These are phyloP conservation scores for Bombylius discolor DNA, from an alignment of 2,888 invertebrate species.

Conservation along the genomic window DNA sequence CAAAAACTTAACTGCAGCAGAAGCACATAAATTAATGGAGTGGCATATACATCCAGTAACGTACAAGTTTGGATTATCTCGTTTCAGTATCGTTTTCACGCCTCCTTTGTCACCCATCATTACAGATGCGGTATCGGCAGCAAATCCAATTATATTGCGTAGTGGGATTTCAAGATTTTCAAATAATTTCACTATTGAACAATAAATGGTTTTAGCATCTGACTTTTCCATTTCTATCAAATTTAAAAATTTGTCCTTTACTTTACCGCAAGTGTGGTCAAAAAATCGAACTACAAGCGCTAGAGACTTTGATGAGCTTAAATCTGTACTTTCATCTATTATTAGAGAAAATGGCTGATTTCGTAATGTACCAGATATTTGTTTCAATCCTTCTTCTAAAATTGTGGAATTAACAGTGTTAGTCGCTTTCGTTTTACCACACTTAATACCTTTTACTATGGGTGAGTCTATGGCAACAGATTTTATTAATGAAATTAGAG, in stretches of 20 bases:
- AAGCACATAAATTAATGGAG: too few relatives aligned
- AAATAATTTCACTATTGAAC: background rate
- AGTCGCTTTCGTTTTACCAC: background rate
- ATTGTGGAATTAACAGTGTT: background rate
- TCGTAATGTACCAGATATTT: background rate
- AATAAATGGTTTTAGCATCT: constrained; percentile 4
- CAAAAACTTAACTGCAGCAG: too few relatives aligned
- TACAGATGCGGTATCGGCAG: constrained; percentile 5
- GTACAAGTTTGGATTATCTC: constrained; percentile 16
- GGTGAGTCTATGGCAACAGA: background rate
- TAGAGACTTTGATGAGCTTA: constrained; percentile 4
- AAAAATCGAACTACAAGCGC: constrained; percentile 8
- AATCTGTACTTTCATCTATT: constrained; percentile 8
- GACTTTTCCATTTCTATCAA: constrained; percentile 2
- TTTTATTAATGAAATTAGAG: background rate
- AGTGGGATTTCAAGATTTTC: background rate
- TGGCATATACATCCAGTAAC: too few relatives aligned
- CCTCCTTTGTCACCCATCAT: constrained; percentile 20
- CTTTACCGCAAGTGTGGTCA: background rate
- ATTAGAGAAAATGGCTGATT: constrained; percentile 5
- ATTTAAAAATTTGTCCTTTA: constrained; percentile 6
- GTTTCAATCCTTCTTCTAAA: background rate
- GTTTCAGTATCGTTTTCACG: constrained; percentile 14
- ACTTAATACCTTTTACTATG: background rate
- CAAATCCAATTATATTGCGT: background rate